A percentile compares a stretch with the other conserved stretches of the same genome.
These are phyloP conservation scores for Ictidomys tridecemlineatus DNA, from an alignment of 2,113 vertebrate species.

Conservation along the genomic window DNA sequence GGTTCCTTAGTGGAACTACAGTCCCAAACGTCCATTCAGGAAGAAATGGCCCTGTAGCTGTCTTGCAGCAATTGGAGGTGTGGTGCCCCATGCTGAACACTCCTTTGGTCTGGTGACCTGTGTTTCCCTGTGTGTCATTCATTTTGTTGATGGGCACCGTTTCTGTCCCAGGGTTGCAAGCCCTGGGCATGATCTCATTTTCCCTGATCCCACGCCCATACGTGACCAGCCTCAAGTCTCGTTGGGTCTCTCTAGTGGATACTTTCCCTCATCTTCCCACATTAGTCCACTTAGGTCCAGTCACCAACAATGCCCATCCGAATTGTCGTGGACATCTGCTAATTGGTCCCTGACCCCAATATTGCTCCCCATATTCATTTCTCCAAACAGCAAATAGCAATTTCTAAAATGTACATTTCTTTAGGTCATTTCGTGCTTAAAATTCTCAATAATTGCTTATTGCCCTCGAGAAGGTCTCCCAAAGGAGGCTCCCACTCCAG, in stretches of 20 bases:
- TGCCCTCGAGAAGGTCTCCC: not conserved
- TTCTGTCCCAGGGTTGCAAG: not conserved
- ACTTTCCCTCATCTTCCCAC: not conserved
- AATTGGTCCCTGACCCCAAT: not conserved
- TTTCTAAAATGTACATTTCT: not conserved
- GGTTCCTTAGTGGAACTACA: no score
- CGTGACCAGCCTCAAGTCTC: not conserved
- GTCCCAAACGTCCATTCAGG: no score
- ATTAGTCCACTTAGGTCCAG: no score
- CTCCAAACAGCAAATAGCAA: not conserved
- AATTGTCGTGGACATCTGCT: accelerated
- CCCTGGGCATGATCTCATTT: no score
- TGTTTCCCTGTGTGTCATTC: not conserved
- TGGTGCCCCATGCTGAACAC: no score
- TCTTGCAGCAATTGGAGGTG: no score
- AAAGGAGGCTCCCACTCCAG: accelerated
- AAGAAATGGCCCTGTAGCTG: no score
- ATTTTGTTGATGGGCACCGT: not conserved
- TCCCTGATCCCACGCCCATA: not conserved
- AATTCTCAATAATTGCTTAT: not conserved
- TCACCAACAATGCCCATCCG: not conserved
- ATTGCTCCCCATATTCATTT: not conserved
- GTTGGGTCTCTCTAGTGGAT: not conserved
- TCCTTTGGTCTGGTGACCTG: not conserved
- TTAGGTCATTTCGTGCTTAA: not conserved